phyloP scores from a whole-genome alignment of 2,797 vertebrate species.

The Pachyuromys duprasi region DNA sequence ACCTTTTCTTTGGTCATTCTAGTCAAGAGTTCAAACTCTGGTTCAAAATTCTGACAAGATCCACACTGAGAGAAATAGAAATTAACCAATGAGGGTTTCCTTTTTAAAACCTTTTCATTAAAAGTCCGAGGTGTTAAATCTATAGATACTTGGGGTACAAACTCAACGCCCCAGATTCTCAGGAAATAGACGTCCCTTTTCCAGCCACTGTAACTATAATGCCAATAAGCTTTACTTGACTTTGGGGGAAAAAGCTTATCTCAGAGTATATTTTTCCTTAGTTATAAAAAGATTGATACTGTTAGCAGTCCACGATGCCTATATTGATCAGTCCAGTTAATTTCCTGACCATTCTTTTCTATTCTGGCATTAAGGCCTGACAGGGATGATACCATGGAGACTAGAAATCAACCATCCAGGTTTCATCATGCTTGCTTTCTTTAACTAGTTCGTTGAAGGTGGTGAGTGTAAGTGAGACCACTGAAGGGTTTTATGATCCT shows the following conservation, averaged over 20 bases:
- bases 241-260: slow-evolving; percentile 92
- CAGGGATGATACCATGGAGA: slow-evolving; percentile 98
- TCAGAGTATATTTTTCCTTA: slow-evolving; percentile 95
- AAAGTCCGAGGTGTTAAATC: slow-evolving; percentile 94
- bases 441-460: slow-evolving; percentile 92
- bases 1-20: slow-evolving; percentile 93
- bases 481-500: slow-evolving; percentile 95
- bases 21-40: slow-evolving; percentile 95
- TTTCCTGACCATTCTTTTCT: slow-evolving; percentile 96
- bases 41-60: slow-evolving; percentile 96
- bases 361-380: slow-evolving; percentile 96
- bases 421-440: slow-evolving; percentile 89
- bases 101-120: slow-evolving; percentile 91
- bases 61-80: slow-evolving; percentile 98
- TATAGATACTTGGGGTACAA: slow-evolving; percentile 91
- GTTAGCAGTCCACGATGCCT: slow-evolving; percentile 95
- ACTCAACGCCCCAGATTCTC: slow-evolving; percentile 94
- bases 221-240: slow-evolving; percentile 84
- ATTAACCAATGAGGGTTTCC: slow-evolving; percentile 93
- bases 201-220: slow-evolving; percentile 93
- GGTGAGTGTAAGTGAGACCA: slow-evolving; percentile 91
- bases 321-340: slow-evolving; percentile 92
- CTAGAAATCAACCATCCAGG: slow-evolving; percentile 96
- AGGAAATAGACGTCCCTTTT: slow-evolving; percentile 94
- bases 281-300: slow-evolving; percentile 93